Evolutionary conservation across 2,797 vertebrate species (phyloP).

Genomic region (Helarctos malayanus): DNA sequence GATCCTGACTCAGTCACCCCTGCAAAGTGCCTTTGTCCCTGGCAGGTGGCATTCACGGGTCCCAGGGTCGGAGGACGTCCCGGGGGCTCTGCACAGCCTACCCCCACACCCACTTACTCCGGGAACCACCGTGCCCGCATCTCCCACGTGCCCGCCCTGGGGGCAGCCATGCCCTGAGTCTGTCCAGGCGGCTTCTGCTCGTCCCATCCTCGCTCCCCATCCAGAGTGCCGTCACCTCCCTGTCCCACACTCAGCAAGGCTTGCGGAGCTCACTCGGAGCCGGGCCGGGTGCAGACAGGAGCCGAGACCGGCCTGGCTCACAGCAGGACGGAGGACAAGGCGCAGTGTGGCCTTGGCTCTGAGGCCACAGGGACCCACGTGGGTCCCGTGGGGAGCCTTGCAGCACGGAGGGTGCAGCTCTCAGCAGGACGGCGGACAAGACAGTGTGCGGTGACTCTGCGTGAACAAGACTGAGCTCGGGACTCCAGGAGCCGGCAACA

Average conservation of each 20-base stretch:
- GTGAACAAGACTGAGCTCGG: no score
- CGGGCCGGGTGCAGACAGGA: not conserved
- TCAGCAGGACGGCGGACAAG: no score
- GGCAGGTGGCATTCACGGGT: not conserved
- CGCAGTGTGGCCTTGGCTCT: not conserved
- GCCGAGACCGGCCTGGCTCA: rapidly evolving
- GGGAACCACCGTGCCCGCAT: not conserved
- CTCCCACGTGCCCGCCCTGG: not conserved
- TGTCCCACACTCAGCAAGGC: not conserved
- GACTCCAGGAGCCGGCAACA: no score
- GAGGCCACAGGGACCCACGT: not conserved
- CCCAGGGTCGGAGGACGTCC: not conserved
- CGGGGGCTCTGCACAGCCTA: not conserved
- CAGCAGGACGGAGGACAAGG: no score
- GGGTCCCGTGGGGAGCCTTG: not conserved
- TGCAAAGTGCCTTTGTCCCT: not conserved
- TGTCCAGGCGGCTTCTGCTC: not conserved
- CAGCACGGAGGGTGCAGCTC: no score
- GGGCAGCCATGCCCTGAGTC: not conserved
- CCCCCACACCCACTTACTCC: not conserved
- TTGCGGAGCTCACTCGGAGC: not conserved
- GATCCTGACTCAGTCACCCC: not conserved
- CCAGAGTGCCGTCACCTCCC: not conserved
- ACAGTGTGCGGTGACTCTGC: no score
- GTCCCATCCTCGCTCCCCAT: not conserved